A percentile compares a stretch with the other conserved stretches of the same genome.
These are phyloP conservation scores for Cheilosia urbana DNA, from an alignment of 2,888 invertebrate species.

Conservation along the genomic window DNA sequence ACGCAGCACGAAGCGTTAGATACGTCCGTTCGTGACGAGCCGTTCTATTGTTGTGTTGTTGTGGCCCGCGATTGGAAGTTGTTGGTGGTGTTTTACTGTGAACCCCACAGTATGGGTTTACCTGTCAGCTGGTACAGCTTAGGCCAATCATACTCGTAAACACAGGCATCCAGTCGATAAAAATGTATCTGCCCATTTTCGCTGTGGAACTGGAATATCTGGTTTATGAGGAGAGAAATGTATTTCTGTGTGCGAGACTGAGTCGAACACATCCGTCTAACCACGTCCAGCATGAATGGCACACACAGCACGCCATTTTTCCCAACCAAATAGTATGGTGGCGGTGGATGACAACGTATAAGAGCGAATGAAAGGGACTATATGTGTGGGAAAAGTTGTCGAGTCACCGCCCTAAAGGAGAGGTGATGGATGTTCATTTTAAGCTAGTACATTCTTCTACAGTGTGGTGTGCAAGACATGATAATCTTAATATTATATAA, in stretches of 20 bases:
- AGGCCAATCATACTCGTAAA: constrained; percentile 61
- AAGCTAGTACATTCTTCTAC: background rate
- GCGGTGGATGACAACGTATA: background rate
- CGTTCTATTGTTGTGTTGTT: constrained; percentile 83
- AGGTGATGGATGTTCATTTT: background rate
- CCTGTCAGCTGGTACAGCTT: constrained; percentile 62
- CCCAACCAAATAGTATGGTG: constrained; percentile 29
- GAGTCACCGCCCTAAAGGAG: background rate
- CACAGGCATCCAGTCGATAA: constrained; percentile 13
- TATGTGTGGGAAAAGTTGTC: background rate
- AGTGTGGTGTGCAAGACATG: background rate
- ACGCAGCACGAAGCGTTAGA: constrained; percentile 55
- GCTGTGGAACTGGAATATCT: constrained; percentile 55
- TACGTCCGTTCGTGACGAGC: constrained; percentile 83
- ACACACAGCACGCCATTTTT: constrained; percentile 68
- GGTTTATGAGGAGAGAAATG: constrained; percentile 30
- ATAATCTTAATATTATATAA: too few species aligned
- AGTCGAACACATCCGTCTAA: constrained; percentile 32
- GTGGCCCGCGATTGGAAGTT: constrained; percentile 64
- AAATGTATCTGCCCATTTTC: constrained; percentile 62
- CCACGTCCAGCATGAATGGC: background rate
- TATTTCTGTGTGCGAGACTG: constrained; percentile 24
- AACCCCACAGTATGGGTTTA: constrained; percentile 55
- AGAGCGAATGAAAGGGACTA: constrained; percentile 16
- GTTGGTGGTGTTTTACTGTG: constrained; percentile 69